phyloP scores from a whole-genome alignment of 2,113 vertebrate species.

The Brachypodius melanocephalos region DNA sequence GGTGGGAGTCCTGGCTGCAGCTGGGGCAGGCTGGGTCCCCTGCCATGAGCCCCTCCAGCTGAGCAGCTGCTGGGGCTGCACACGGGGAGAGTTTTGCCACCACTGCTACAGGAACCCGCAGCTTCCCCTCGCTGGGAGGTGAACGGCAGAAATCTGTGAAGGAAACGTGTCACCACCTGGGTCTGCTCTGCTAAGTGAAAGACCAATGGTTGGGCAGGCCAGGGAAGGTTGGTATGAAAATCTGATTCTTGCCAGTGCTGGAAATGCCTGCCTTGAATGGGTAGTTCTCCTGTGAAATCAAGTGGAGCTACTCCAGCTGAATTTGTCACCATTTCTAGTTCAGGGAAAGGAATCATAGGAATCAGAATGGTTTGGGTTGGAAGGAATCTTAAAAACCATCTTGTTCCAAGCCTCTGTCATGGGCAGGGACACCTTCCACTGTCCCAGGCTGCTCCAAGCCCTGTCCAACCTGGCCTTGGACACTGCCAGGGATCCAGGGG shows the following conservation, averaged over 20 bases:
- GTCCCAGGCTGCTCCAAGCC: background rate
- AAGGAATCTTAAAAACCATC: background rate
- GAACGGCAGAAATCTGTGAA: background rate
- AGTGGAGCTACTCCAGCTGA: slow-evolving; percentile 7
- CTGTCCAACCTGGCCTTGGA: background rate
- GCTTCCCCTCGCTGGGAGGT: background rate
- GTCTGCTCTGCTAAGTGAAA: slow-evolving; percentile 28
- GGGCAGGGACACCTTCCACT: background rate
- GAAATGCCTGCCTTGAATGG: slow-evolving; percentile 52
- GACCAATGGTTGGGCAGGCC: slow-evolving; percentile 36
- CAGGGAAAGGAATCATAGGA: background rate
- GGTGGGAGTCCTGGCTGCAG: background rate
- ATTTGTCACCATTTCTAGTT: slow-evolving; percentile 25
- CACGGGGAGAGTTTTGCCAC: background rate
- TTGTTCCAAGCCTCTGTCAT: background rate
- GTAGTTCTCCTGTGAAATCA: slow-evolving; percentile 55
- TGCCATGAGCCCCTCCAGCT: background rate
- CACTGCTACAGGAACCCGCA: background rate
- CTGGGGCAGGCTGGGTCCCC: background rate
- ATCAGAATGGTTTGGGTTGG: background rate
- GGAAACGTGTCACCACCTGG: slow-evolving; percentile 36
- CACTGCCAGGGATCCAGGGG: background rate
- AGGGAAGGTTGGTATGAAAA: slow-evolving; percentile 49
- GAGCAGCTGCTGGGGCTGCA: background rate
- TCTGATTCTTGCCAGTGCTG: slow-evolving; percentile 43